Base-by-base conservation (phyloP, 2,797 vertebrate genomes). In the Melopsittacus undulatus region DNA sequence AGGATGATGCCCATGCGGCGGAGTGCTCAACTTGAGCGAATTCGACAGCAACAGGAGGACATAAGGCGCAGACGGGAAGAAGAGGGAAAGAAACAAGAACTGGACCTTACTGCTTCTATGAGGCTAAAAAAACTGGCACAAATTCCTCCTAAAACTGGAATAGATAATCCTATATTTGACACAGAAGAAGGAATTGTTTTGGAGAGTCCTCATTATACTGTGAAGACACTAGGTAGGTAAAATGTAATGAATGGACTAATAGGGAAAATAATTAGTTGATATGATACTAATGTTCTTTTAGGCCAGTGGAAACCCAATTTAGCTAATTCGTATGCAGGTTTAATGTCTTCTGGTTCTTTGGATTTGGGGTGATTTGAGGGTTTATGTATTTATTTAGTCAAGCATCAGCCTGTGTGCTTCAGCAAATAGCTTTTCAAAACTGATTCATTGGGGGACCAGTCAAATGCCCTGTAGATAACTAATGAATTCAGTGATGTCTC, bases 121-220 rank as follows among this genome's bases (percentile, higher is more conserved):
- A 98, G 99, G 92, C 98, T 99, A 94, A 98, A 99, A 97, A 99
- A 99, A 94, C 98, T 99, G 87, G 98, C 99, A 89, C 99, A 99
- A 88, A 98, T 98, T 94, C 99, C 99, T 97, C 99, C 99, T 82
- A 99, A 99, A 97, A 98, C 98, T 89, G 99, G 99, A 97, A 99
- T 99, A 91, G 99, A 99, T 98, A 99, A 99, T 97, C 99, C 99
- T 67, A 99, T 99, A 88, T 99, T 99, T 98, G 99, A 99, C 92
- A 99, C 99, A 42, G 98, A 99, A 79, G 99, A 99, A 98, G 98
- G 98, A 95, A 94, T 98, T 95, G 91, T 98, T 95, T 97, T 98
- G 83, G 98, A 98, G 88, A 98, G 98, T 68, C 97, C 98, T 70
- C 97, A 98, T 91, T 96, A 97, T 95, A 96, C 97, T 95, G 98